phyloP scores from a whole-genome alignment of 2,113 vertebrate genomes.

The Okapia johnstoni region DNA sequence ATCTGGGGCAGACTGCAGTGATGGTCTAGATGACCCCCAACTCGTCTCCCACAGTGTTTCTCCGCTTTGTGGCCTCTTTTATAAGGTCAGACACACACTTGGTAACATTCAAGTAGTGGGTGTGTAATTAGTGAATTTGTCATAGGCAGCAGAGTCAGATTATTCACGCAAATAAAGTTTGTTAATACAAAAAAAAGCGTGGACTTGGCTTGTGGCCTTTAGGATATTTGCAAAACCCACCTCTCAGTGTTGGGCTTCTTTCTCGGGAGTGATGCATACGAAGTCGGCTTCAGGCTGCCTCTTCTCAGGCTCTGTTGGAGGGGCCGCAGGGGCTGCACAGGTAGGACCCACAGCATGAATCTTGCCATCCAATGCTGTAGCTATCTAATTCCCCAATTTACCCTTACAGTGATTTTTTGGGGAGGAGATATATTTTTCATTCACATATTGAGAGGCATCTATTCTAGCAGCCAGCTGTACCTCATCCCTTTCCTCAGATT shows the following conservation, averaged over 20 bases:
- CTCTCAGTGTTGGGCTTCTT: rapidly evolving
- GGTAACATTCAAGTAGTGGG: not conserved
- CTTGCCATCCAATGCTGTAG: not conserved
- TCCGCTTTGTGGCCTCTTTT: not conserved
- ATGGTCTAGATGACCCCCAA: not conserved
- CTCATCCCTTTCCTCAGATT: not conserved
- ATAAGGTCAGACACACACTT: not conserved
- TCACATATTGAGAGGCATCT: not conserved
- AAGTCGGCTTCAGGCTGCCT: rapidly evolving
- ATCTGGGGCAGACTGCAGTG: not conserved
- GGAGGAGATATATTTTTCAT: not conserved
- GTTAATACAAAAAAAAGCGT: not conserved
- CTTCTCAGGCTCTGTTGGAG: rapidly evolving
- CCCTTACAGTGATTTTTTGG: not conserved
- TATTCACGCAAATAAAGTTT: too few relatives aligned
- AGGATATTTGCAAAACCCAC: too few relatives aligned
- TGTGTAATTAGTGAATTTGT: not conserved
- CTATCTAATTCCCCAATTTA: not conserved
- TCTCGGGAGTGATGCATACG: rapidly evolving
- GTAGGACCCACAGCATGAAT: rapidly evolving
- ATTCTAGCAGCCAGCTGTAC: rapidly evolving
- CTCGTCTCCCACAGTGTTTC: rapidly evolving
- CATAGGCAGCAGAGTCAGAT: not conserved
- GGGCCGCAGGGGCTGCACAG: rapidly evolving
- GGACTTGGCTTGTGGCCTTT: not conserved